phyloP scores from a whole-genome alignment of 1,140 invertebrate genomes.

The Aphelenchoides avenae region DNA sequence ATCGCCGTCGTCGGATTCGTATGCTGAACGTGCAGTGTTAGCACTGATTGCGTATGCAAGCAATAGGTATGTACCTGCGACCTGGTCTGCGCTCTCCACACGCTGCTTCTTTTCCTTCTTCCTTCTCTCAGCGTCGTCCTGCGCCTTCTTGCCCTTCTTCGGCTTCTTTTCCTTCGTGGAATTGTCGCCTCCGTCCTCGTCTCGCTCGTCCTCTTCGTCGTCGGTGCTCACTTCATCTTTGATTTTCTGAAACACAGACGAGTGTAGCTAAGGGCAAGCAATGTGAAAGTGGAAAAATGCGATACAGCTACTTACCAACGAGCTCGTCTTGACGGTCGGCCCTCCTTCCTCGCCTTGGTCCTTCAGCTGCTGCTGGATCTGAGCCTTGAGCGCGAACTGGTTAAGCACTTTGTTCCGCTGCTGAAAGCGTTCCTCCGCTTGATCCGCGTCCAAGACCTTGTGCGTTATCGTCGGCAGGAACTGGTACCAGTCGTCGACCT shows the following conservation, averaged over 20 bases:
- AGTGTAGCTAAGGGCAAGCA: conserved; percentile 2
- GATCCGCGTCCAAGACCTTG: conserved; percentile 50
- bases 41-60: neutral
- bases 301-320: conserved; percentile 1
- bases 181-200: conserved; percentile 26
- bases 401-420: conserved; percentile 53
- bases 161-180: conserved; percentile 16
- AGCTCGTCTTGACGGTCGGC: conserved; percentile 6
- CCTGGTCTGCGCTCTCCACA: conserved; percentile 54
- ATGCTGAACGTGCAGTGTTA: conserved; percentile 37
- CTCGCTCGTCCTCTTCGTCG: conserved; percentile 33
- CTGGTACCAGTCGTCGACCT: conserved; percentile 55
- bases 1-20: conserved; percentile 58
- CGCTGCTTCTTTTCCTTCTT: conserved; percentile 49
- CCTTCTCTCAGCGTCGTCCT: conserved; percentile 16
- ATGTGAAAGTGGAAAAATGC: neutral
- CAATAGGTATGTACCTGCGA: conserved; percentile 46
- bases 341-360: conserved; percentile 46
- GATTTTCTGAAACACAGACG: conserved; percentile 49
- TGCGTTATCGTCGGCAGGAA: conserved; percentile 49
- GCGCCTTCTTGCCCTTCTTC: conserved; percentile 43
- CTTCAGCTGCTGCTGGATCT: conserved; percentile 48
- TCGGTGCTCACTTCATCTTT: conserved; percentile 49
- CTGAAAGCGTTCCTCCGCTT: conserved; percentile 56
- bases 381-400: conserved; percentile 58